A percentile compares a stretch with the other conserved stretches of the same genome.
These are phyloP conservation scores for Yponomeuta evonymella DNA, from an alignment of 2,888 invertebrate species.

Conservation along the genomic window DNA sequence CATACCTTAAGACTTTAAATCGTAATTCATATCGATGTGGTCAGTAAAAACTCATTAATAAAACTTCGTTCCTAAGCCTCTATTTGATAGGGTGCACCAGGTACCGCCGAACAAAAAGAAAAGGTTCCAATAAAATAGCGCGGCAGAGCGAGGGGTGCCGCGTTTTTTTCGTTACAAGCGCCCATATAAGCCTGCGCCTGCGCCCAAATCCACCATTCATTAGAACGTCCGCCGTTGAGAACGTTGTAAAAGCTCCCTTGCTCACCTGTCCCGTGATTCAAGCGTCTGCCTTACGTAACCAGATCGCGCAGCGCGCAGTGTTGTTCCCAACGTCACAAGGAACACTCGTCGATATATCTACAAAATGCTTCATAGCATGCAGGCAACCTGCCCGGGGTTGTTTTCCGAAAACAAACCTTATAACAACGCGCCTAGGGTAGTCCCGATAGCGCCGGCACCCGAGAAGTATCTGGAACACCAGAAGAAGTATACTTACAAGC, in stretches of 20 bases:
- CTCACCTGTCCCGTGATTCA: slow-evolving; percentile 22
- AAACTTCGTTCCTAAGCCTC: not conserved
- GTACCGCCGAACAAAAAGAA: slow-evolving; percentile 56
- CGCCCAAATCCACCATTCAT: slow-evolving; percentile 54
- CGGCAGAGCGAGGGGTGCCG: slow-evolving; percentile 55
- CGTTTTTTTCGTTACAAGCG: slow-evolving; percentile 59
- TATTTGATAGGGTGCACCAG: slow-evolving; percentile 50
- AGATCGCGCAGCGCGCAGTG: slow-evolving; percentile 21
- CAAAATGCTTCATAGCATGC: slow-evolving; percentile 45
- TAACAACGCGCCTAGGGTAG: slow-evolving; percentile 43
- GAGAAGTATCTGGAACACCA: slow-evolving; percentile 56
- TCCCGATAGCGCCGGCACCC: slow-evolving; percentile 74
- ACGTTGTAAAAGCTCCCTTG: slow-evolving; percentile 32
- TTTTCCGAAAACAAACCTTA: slow-evolving; percentile 21
- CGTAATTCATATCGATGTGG: slow-evolving; percentile 23
- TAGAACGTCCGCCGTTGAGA: slow-evolving; percentile 36
- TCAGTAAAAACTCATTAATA: slow-evolving; percentile 26
- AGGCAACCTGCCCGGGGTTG: slow-evolving; percentile 33
- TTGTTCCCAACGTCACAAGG: slow-evolving; percentile 21
- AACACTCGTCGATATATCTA: slow-evolving; percentile 23
- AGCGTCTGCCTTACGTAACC: slow-evolving; percentile 21
- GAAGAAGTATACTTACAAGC: slow-evolving; percentile 80
- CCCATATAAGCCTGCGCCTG: slow-evolving; percentile 54
- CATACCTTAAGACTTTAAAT: no score
- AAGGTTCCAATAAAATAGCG: slow-evolving; percentile 30